phyloP scores from a whole-genome alignment of 2,113 vertebrate genomes.

The Phyllostomus discolor region DNA sequence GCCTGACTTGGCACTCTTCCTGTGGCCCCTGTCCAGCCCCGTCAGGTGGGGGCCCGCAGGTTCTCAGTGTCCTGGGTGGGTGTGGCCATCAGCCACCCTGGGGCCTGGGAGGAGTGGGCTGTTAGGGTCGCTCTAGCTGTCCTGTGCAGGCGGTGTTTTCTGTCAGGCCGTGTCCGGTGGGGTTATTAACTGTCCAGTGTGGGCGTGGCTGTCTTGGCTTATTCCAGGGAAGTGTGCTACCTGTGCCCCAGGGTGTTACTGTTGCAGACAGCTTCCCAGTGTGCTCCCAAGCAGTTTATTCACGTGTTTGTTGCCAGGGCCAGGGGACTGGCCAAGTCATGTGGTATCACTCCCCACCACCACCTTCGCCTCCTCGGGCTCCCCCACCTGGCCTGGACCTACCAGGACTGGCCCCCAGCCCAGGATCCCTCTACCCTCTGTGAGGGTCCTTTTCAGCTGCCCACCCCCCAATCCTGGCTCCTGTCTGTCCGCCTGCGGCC shows the following conservation, averaged over 20 bases:
- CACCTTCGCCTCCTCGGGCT: neutral
- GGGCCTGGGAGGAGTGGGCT: neutral
- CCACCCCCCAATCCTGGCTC: slow-evolving; percentile 27
- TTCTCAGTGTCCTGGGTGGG: slow-evolving; percentile 42
- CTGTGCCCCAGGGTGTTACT: neutral
- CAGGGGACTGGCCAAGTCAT: neutral
- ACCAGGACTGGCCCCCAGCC: neutral
- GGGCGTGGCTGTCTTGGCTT: slow-evolving; percentile 61
- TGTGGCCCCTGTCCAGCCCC: neutral
- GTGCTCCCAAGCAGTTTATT: neutral
- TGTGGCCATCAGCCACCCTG: neutral
- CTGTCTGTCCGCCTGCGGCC: slow-evolving; percentile 64
- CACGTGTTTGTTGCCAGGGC: neutral
- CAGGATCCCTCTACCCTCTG: neutral
- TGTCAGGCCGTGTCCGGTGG: slow-evolving; percentile 63
- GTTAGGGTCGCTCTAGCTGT: slow-evolving; percentile 1
- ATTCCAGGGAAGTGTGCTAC: slow-evolving; percentile 26
- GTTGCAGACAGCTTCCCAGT: neutral
- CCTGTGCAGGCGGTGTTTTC: slow-evolving; percentile 18
- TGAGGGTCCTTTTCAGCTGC: slow-evolving; percentile 29
- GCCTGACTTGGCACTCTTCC: neutral
- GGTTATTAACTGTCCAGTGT: slow-evolving; percentile 54
- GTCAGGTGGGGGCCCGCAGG: neutral
- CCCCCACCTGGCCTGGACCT: neutral
- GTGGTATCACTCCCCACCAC: neutral